Evolutionary conservation across 2,797 vertebrate species (phyloP), one percentile per base, ranked within the genome.

Genomic region (Rhinogobio ventralis): DNA sequence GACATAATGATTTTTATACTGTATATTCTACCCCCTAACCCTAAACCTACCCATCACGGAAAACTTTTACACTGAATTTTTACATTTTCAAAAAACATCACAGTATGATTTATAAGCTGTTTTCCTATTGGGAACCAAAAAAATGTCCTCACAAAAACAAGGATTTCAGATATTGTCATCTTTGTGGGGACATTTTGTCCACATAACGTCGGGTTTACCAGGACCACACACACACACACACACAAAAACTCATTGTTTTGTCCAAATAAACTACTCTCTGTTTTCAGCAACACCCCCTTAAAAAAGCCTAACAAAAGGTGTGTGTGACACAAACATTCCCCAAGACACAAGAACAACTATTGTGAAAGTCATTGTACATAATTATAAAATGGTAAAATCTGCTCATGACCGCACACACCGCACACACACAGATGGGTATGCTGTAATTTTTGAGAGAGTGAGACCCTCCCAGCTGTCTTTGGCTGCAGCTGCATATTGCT

Each of bases 401-500:
- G 82, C 23, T 76, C 30, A 66, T 20, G 68, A 55, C 49, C 20
- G 30, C 57, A 73, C 13, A 74, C 25, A 57, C 74, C 20, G 64
- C 76, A 76, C 60, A 76, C 79, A 72, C 83, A 85, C 83, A 85
- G 45, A 69, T 19, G 49, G 45, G 62, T 53, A 74, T 73, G 83
- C 80, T 85, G 85, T 71, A 83, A 83, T 90, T 86, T 94, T 85
- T 79, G 81, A 91, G 91, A 92, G 91, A 91, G 90, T 90, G 88
- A 90, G 87, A 89, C 45, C 86, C 90, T 91, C 91, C 91, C 94
- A 94, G 93, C 93, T 94, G 93, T 92, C 87, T 89, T 46, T 25
- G 60, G 62, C 86, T 88, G 85, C 85, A 90, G 93, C 93, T 91
- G 88, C 85, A 84, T 83, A 87, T 88, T 90, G 90, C 86, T 91